Percentiles rank a stretch among this genome's conserved stretches.
phyloP scores from a whole-genome alignment of 2,888 invertebrate genomes.

The Pegoplata infirma region DNA sequence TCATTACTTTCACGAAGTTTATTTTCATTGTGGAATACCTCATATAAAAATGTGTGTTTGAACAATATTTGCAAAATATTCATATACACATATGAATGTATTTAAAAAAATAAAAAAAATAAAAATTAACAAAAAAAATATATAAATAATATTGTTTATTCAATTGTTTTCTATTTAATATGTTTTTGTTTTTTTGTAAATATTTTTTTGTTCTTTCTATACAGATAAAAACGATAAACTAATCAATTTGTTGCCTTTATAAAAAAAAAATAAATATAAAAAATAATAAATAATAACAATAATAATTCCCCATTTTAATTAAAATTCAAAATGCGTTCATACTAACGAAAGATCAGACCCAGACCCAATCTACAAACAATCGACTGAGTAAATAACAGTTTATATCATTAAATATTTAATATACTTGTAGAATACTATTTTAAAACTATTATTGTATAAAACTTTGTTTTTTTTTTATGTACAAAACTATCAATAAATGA shows the following conservation, averaged over 20 bases:
- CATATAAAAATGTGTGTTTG: too few species aligned
- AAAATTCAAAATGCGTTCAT: neutral
- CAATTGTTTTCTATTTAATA: constrained; percentile 26
- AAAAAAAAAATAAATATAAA: neutral
- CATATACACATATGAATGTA: neutral
- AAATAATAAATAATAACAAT: neutral
- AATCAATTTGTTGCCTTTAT: constrained; percentile 41
- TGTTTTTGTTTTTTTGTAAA: neutral
- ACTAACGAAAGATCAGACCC: neutral
- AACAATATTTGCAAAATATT: constrained; percentile 19
- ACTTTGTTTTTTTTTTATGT: neutral
- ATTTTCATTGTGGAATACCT: too few species aligned
- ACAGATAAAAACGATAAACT: constrained; percentile 22
- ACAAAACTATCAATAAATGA: neutral
- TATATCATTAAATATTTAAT: neutral
- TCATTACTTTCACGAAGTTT: too few species aligned
- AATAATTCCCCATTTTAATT: neutral
- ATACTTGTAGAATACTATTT: neutral
- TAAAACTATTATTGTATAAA: neutral
- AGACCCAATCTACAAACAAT: neutral
- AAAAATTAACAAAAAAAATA: neutral
- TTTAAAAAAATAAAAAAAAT: neutral
- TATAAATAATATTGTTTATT: too few species aligned
- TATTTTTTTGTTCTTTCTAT: neutral
- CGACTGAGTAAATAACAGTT: neutral